Conservation (phyloP, 2,113 vertebrate species). For the Eulacestoma nigropectus region DNA sequence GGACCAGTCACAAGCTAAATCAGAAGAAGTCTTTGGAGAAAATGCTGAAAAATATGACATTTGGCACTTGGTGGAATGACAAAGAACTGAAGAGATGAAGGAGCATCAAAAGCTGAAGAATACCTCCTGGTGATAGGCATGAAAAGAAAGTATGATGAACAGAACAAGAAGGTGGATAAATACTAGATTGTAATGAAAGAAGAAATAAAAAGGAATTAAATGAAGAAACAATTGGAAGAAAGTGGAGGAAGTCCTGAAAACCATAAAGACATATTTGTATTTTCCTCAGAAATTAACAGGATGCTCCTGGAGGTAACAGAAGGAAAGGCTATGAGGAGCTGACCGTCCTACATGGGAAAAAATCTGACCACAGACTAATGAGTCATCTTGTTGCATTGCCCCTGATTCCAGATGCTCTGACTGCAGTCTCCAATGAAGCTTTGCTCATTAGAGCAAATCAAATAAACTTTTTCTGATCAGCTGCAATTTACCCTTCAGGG, state of each 20-base stretch:
- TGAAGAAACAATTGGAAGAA: neutral
- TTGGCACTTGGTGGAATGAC: neutral
- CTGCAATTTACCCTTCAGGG: neutral
- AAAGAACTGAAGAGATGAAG: neutral
- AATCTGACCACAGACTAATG: neutral
- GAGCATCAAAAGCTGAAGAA: neutral
- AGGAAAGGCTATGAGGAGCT: neutral
- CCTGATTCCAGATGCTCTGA: neutral
- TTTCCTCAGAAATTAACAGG: neutral
- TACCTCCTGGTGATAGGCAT: neutral
- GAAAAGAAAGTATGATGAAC: neutral
- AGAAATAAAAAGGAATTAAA: neutral
- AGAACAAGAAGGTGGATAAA: neutral
- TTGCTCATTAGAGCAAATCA: neutral
- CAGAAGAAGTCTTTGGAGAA: neutral
- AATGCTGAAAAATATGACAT: neutral
- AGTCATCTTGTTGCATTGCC: neutral
- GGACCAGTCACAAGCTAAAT: neutral
- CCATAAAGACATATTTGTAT: neutral
- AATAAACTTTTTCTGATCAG: neutral
- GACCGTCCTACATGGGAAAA: neutral
- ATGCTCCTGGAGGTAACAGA: neutral
- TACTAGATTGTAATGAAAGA: neutral
- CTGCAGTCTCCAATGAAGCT: neutral
- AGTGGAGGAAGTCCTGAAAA: neutral